Conservation (phyloP, 2,797 vertebrate species). For the Scolopax bukidnonensis region DNA sequence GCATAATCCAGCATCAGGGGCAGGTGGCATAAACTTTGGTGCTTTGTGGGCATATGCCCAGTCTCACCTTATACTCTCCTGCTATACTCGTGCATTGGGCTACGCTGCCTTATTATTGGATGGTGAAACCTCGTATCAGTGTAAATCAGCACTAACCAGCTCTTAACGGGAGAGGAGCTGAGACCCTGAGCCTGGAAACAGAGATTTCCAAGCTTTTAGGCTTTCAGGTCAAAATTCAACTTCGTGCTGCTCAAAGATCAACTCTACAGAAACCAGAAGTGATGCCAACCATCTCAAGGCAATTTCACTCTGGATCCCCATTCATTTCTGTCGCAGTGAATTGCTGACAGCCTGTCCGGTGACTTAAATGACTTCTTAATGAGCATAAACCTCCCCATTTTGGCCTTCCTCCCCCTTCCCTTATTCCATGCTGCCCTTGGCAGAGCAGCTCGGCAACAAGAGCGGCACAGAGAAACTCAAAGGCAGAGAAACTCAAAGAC, state of each 20-base stretch:
- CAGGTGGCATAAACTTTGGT: background rate
- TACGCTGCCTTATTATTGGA: background rate
- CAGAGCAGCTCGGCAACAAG: background rate
- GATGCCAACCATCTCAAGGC: background rate
- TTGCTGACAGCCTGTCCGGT: background rate
- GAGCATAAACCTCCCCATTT: background rate
- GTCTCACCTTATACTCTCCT: background rate
- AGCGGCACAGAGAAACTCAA: background rate
- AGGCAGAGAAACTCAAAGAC: background rate
- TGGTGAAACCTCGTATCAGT: rapidly evolving
- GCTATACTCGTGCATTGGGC: background rate
- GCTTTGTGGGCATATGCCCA: background rate
- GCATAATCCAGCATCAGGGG: background rate
- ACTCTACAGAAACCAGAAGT: background rate
- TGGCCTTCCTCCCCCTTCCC: background rate
- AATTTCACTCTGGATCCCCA: background rate
- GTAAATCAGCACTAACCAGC: background rate
- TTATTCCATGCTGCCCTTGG: background rate
- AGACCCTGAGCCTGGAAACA: background rate
- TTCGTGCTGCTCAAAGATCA: background rate
- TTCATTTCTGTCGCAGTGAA: background rate
- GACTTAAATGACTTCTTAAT: background rate
- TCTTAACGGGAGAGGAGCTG: background rate
- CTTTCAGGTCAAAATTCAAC: background rate
- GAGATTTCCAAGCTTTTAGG: background rate